Evolutionary conservation across 2,113 vertebrate genomes (phyloP).

Genomic region (Hystrix cristata): DNA sequence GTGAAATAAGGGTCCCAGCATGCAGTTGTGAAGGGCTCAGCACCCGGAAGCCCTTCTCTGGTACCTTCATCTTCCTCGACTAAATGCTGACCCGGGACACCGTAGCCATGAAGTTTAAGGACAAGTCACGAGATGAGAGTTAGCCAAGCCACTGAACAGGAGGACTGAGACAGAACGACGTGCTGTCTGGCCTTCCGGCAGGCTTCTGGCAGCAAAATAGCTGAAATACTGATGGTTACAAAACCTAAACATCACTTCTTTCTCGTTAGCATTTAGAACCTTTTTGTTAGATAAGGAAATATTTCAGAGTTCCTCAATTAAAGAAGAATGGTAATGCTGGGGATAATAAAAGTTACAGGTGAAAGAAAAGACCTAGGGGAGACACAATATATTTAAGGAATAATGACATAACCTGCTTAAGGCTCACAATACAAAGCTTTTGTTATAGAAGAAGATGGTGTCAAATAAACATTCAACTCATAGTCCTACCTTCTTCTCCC

Average conservation of each 20-base stretch:
- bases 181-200: not conserved
- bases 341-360: not conserved
- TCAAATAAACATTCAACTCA: not conserved
- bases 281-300: not conserved
- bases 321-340: rapidly evolving
- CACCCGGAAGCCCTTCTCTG: constrained; percentile 67
- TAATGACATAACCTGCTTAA: not conserved
- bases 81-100: constrained; percentile 51
- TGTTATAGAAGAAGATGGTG: not conserved
- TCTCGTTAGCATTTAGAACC: not conserved
- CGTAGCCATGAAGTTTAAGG: constrained; percentile 70
- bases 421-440: not conserved
- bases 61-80: not conserved
- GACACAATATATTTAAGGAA: not conserved
- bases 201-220: not conserved
- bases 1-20: constrained; percentile 81
- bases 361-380: not conserved
- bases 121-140: not conserved
- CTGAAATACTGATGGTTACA: not conserved
- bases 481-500: not conserved
- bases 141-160: not conserved
- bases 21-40: constrained; percentile 79
- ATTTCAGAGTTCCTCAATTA: not conserved
- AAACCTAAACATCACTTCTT: not conserved
- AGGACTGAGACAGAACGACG: not conserved